Conservation (phyloP, 2,797 vertebrate species). For the Hybognathus amarus region DNA sequence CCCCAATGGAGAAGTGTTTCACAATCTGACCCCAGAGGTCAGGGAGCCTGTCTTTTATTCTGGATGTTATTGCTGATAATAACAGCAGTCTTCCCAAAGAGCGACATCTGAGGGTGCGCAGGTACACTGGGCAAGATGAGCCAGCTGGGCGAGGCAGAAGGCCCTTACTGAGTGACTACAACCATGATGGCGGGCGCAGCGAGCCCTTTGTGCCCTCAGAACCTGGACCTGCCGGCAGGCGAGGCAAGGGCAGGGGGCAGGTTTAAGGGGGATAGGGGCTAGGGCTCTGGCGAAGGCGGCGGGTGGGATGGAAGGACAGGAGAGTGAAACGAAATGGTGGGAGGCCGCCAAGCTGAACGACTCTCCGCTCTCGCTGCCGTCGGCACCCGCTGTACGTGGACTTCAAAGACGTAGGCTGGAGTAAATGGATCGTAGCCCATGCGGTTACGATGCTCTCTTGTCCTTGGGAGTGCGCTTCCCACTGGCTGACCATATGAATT, state of each 20-base stretch:
- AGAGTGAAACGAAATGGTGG: slow-evolving; percentile 81
- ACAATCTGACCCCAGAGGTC: slow-evolving; percentile 60
- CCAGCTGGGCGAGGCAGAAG: slow-evolving; percentile 81
- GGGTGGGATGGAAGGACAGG: slow-evolving; percentile 65
- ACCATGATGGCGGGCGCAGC: slow-evolving; percentile 79
- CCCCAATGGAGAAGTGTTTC: slow-evolving; percentile 72
- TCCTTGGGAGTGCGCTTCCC: slow-evolving; percentile 87
- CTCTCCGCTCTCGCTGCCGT: slow-evolving; percentile 79
- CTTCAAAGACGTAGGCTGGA: slow-evolving; percentile 86
- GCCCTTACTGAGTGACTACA: slow-evolving; percentile 85
- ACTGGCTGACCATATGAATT: slow-evolving; percentile 87
- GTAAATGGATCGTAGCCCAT: slow-evolving; percentile 86
- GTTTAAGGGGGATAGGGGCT: slow-evolving; percentile 59
- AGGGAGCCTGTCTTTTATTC: slow-evolving; percentile 72
- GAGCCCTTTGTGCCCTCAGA: slow-evolving; percentile 74
- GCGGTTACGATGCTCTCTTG: slow-evolving; percentile 85
- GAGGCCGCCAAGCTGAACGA: slow-evolving; percentile 77
- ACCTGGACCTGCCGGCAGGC: slow-evolving; percentile 66
- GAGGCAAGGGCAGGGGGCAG: slow-evolving; percentile 63
- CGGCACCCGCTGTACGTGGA: slow-evolving; percentile 85
- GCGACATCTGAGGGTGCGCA: slow-evolving; percentile 76
- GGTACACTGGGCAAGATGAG: slow-evolving; percentile 79
- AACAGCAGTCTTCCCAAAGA: slow-evolving; percentile 67
- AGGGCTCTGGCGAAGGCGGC: slow-evolving; percentile 63
- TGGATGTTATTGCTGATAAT: slow-evolving; percentile 76